phyloP scores from a whole-genome alignment of 2,888 invertebrate species.

The Apantesis nais region DNA sequence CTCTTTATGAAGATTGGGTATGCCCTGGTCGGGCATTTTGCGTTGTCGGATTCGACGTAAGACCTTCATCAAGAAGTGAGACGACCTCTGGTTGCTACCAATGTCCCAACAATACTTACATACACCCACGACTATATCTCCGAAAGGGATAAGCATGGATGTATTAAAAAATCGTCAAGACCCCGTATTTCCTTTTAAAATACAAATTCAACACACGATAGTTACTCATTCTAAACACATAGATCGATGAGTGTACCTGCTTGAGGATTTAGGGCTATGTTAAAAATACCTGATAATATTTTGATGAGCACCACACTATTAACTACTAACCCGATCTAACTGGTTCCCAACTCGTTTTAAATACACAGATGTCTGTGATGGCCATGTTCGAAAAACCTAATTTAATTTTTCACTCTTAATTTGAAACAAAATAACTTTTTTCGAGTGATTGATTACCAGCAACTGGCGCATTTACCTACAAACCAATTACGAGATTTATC shows the following conservation, averaged over 20 bases:
- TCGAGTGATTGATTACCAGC: slow-evolving; percentile 51
- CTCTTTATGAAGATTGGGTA: too few species aligned
- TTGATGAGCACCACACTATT: not conserved
- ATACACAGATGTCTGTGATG: not conserved
- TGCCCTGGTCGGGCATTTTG: too few species aligned
- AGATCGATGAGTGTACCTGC: not conserved
- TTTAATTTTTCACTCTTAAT: slow-evolving; percentile 47
- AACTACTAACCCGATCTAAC: slow-evolving; percentile 7
- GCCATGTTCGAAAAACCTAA: slow-evolving; percentile 18
- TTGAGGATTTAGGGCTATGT: not conserved
- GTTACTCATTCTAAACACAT: too few species aligned
- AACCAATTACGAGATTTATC: slow-evolving; percentile 51
- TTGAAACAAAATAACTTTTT: slow-evolving; percentile 47
- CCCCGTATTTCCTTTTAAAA: too few species aligned
- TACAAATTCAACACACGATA: too few species aligned
- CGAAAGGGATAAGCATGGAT: too few species aligned
- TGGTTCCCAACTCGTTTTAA: slow-evolving; percentile 10
- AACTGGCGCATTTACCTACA: slow-evolving; percentile 45
- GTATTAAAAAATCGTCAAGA: too few species aligned
- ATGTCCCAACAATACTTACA: too few species aligned
- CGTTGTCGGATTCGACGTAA: too few species aligned
- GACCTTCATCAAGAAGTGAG: too few species aligned
- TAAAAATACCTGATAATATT: not conserved
- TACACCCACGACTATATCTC: too few species aligned
- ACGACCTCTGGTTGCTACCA: too few species aligned